A percentile compares a stretch with the other conserved stretches of the same genome.
phyloP scores from a whole-genome alignment of 2,888 invertebrate species.

The Oegoconia quadripuncta region DNA sequence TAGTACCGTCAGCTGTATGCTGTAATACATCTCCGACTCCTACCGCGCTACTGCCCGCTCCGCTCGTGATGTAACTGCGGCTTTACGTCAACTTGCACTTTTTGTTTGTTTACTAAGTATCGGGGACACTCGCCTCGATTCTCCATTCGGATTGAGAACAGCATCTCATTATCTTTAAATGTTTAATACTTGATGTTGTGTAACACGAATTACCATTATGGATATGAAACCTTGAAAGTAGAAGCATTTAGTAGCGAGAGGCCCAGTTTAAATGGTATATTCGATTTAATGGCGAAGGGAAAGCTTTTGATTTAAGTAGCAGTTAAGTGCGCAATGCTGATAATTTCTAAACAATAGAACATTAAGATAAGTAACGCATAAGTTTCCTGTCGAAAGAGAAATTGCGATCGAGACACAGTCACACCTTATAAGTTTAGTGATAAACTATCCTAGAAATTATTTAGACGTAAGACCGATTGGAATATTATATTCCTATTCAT shows the following conservation, averaged over 20 bases:
- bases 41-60: conserved; percentile 33
- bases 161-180: conserved; percentile 27
- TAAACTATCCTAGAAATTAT: too few relatives aligned
- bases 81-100: conserved; percentile 48
- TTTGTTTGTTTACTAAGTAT: conserved; percentile 42
- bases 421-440: too few relatives aligned
- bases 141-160: conserved; percentile 29
- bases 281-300: conserved; percentile 3
- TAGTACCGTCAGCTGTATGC: conserved; percentile 30
- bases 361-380: conserved; percentile 14
- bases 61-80: conserved; percentile 40
- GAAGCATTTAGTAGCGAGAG: not conserved
- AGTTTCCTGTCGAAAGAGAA: conserved; percentile 8
- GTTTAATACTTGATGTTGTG: conserved; percentile 18
- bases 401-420: conserved; percentile 3
- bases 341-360: conserved; percentile 16
- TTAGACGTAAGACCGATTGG: too few relatives aligned
- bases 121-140: conserved; percentile 29
- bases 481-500: too few relatives aligned
- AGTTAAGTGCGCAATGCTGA: conserved; percentile 8
- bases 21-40: conserved; percentile 39
- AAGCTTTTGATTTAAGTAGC: conserved; percentile 7
- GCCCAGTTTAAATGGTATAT: not conserved
- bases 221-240: conserved; percentile 12
- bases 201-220: conserved; percentile 11